Evolutionary conservation across 64 coral and sea anemone species (phyloP).

Genomic region (Montipora sp.): DNA sequence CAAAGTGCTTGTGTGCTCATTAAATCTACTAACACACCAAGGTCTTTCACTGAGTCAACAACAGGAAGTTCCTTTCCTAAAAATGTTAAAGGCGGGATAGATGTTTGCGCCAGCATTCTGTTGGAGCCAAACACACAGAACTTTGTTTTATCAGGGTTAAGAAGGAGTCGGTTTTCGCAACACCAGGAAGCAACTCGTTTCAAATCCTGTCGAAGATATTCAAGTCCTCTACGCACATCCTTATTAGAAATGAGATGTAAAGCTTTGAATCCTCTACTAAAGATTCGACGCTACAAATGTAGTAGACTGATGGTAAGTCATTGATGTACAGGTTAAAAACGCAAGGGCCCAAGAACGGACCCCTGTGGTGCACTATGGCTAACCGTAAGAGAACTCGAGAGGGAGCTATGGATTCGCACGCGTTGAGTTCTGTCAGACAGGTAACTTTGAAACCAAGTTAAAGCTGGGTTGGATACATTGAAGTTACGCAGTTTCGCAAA

Average conservation of each 20-base stretch:
- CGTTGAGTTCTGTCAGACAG: background rate
- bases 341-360: background rate
- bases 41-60: background rate
- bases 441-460: slow-evolving; percentile 14
- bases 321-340: too few species aligned
- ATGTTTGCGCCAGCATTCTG: background rate
- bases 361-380: background rate
- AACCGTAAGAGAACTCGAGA: background rate
- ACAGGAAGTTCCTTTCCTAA: background rate
- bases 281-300: slow-evolving; percentile 20
- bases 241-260: slow-evolving; percentile 52
- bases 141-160: slow-evolving; percentile 54
- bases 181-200: slow-evolving; percentile 22
- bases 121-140: slow-evolving; percentile 43
- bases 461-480: background rate
- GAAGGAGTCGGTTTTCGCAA: slow-evolving; percentile 34
- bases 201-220: background rate
- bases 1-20: background rate
- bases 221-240: slow-evolving; percentile 20
- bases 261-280: slow-evolving; percentile 47
- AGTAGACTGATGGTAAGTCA: too few species aligned
- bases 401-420: background rate
- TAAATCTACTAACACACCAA: background rate
- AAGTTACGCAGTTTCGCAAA: slow-evolving; percentile 17
- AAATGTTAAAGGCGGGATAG: background rate